Evolutionary conservation across 2,797 vertebrate genomes (phyloP), one percentile per base, ranked within the genome.

Genomic region (Meriones psammophilus): DNA sequence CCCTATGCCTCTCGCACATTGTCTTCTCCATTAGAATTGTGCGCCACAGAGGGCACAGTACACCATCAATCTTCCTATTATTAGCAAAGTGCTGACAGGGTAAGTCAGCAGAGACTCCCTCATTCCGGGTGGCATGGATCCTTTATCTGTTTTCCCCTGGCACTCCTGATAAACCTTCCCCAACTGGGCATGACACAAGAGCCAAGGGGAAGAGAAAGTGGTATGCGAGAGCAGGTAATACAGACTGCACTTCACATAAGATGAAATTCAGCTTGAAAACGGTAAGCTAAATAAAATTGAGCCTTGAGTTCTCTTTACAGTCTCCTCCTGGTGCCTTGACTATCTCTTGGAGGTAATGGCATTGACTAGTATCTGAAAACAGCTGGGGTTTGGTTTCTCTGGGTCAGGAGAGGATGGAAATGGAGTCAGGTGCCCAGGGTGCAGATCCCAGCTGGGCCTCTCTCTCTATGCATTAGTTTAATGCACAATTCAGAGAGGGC

Each of bases 361-460:
- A 54, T 93, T 86, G 62, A 87, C 10, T 56, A 26, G 14, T 1
- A 3, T 60, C 68, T 84, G 6, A 66, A 56, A 54, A n/a, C 30
- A n/a, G 46, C 39, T 36, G 68, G 89, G 71, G 76, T 91, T 36
- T 96, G 42, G 76, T 69, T 71, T 84, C 13, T 89, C n/a, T 39
- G 50, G 54, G 36, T 79, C 79, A 39, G 17, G 15, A 88, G 74
- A 28, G 36, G 68, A 3, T 87, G 66, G 87, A 58, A 58, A 26
- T 89, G 79, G 78, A 85, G 30, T 77, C 54, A 36, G 64, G 42
- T 4, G 58, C 33, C 36, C 20, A 79, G 20, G 4, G 4, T 81
- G 15, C 36, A 12, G 24, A 36, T 39, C 54, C 78, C 66, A 73
- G 42, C 74, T 69, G 56, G n/a, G 89, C 24, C 33, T 33, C 30